Evolutionary conservation across 2,113 vertebrate genomes (phyloP).

Genomic region (Terrapene triunguis): DNA sequence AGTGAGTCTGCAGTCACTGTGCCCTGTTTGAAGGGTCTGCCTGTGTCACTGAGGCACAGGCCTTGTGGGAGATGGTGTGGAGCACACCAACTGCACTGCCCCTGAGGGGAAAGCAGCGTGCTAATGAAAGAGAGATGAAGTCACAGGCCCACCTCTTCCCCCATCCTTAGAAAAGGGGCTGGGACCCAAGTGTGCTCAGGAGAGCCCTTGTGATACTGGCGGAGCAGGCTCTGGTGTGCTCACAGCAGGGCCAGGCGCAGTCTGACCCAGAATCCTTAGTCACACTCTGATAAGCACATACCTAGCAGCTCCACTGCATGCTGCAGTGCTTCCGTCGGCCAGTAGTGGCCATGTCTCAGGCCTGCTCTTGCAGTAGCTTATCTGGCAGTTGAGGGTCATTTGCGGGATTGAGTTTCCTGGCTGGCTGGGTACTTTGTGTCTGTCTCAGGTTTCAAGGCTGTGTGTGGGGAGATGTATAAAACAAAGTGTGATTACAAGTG

Average conservation of each 20-base stretch:
- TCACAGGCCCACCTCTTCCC: neutral
- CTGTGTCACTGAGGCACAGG: neutral
- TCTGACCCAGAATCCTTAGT: neutral
- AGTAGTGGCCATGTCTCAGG: accelerated
- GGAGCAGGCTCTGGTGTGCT: neutral
- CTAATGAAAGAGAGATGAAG: neutral
- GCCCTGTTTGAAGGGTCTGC: neutral
- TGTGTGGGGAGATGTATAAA: neutral
- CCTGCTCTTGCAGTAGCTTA: neutral
- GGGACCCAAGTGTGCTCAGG: neutral
- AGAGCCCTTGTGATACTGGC: neutral
- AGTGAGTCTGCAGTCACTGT: slow-evolving; percentile 69
- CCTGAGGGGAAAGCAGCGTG: neutral
- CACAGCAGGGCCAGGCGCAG: neutral
- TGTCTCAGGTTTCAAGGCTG: neutral
- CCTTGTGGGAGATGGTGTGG: neutral
- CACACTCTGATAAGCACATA: too few species aligned
- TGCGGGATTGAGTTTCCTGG: neutral
- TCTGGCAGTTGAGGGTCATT: accelerated
- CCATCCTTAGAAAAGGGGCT: neutral
- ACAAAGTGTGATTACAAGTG: neutral
- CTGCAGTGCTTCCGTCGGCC: accelerated
- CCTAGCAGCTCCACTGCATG: neutral
- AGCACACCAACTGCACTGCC: neutral
- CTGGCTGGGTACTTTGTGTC: accelerated